Conservation (phyloP, 64 coral and sea anemone species). For the Stylophora pistillata region DNA sequence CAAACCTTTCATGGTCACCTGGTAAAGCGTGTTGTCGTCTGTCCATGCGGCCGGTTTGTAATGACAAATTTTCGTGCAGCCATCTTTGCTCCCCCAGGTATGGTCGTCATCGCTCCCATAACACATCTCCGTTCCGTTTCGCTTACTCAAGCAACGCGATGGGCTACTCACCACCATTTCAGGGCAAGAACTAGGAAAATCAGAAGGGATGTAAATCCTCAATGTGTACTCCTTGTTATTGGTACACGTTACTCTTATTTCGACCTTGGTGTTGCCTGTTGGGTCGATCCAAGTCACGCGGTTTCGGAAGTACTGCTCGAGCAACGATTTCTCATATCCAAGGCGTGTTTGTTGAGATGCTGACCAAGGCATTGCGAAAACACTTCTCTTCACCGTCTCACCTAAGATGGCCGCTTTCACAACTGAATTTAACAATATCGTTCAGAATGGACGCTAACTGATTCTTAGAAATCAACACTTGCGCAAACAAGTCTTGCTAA, state of each 20-base stretch:
- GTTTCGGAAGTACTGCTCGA: conserved; percentile 58
- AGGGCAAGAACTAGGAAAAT: conserved; percentile 79
- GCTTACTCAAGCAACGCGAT: conserved; percentile 26
- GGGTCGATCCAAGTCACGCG: conserved; percentile 74
- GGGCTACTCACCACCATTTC: conserved; percentile 60
- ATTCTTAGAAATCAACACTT: no score
- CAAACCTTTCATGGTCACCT: conserved; percentile 79
- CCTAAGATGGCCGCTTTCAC: background rate
- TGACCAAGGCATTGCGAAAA: conserved; percentile 61
- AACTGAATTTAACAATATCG: no score
- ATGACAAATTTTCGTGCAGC: conserved; percentile 76
- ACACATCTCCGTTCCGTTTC: background rate
- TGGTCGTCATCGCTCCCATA: conserved; percentile 12
- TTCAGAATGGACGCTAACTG: no score
- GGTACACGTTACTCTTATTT: conserved; percentile 16
- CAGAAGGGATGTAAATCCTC: conserved; percentile 46
- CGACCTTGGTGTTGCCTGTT: conserved; percentile 10
- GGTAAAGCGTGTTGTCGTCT: conserved; percentile 73
- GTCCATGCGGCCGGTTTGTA: conserved; percentile 50
- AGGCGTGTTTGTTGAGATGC: conserved; percentile 54
- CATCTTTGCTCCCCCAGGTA: conserved; percentile 60
- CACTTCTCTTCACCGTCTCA: background rate
- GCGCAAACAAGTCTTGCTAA: background rate
- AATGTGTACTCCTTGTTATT: conserved; percentile 58
- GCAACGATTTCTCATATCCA: conserved; percentile 67